Conservation (phyloP, 2,113 vertebrate species). For the Dipodomys ordii region DNA sequence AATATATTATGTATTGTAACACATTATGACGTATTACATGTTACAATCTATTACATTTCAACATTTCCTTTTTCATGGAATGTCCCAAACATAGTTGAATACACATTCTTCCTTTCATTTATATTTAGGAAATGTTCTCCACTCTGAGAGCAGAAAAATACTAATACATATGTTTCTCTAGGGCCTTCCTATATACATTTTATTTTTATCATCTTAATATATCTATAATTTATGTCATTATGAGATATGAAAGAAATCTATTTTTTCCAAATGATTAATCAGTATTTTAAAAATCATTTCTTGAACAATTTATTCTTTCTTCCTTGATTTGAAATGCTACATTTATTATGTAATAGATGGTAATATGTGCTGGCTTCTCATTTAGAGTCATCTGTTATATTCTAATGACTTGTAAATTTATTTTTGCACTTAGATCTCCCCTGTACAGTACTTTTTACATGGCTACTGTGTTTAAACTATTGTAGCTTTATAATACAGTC, state of each 20-base stretch:
- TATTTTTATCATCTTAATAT: slow-evolving; percentile 53
- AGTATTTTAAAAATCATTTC: slow-evolving; percentile 58
- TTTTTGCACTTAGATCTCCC: background rate
- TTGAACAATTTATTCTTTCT: slow-evolving; percentile 61
- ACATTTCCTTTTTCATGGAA: no score
- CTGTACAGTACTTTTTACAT: background rate
- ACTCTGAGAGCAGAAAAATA: background rate
- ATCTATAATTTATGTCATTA: slow-evolving; percentile 34
- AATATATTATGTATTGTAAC: background rate
- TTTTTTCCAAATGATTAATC: slow-evolving; percentile 41
- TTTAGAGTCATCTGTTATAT: slow-evolving; percentile 55
- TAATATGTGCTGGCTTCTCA: slow-evolving; percentile 43
- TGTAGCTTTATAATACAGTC: slow-evolving; percentile 31
- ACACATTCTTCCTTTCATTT: background rate
- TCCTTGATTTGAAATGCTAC: slow-evolving; percentile 50
- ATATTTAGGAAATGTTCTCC: slow-evolving; percentile 23
- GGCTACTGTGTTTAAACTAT: background rate
- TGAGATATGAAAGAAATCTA: slow-evolving; percentile 21
- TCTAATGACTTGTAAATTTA: slow-evolving; percentile 15
- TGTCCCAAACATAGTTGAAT: background rate
- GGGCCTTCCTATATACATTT: slow-evolving; percentile 9
- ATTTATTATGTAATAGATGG: slow-evolving; percentile 59
- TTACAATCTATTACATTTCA: no score
- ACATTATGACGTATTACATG: no score
- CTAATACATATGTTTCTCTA: slow-evolving; percentile 37